Percentiles rank a stretch among this genome's conserved stretches.
Evolutionary conservation across 2,797 vertebrate species (phyloP).

Genomic region (Syndactyla subalaris): DNA sequence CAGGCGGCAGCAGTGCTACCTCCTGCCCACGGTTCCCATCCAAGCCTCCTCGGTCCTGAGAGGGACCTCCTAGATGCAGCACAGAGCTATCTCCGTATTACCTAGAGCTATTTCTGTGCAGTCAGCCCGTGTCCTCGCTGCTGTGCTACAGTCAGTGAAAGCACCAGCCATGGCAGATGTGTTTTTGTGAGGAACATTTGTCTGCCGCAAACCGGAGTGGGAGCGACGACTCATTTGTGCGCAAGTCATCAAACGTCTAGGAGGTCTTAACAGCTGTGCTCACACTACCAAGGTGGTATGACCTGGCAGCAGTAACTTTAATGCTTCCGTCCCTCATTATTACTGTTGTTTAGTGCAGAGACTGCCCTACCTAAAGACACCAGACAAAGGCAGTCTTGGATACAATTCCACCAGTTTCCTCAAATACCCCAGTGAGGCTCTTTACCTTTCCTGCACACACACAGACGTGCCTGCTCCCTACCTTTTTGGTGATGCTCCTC

Average conservation of each 20-base stretch:
- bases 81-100: not conserved
- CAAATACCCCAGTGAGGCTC: not conserved
- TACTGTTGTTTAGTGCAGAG: not conserved
- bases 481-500: constrained; percentile 41
- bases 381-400: not conserved
- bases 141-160: constrained; percentile 7
- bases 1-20: constrained; percentile 39
- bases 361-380: not conserved
- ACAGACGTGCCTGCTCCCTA: not conserved
- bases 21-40: constrained; percentile 46
- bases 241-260: not conserved
- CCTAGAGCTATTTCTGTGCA: constrained; percentile 42
- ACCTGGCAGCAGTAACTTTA: constrained; percentile 12
- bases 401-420: not conserved
- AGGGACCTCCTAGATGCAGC: constrained; percentile 19
- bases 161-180: constrained; percentile 13
- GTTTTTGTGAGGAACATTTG: constrained; percentile 33
- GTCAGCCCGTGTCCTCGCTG: constrained; percentile 4
- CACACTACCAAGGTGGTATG: constrained; percentile 17
- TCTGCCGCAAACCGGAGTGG: not conserved
- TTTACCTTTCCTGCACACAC: not conserved
- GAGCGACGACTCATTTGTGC: constrained; percentile 1
- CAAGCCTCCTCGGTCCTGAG: not conserved
- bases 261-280: constrained; percentile 45
- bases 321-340: not conserved